phyloP scores from a whole-genome alignment of 2,113 vertebrate species.

The rat (Rattus norvegicus) region GRCr8 NC_086033.1:102934001-102934500 shows the following conservation, averaged over 20 bases:
- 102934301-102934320: neutral
- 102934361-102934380: neutral
- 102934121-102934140: neutral
- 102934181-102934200: neutral
- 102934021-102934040: neutral
- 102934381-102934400: neutral
- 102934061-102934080: neutral
- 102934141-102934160: neutral
- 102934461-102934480: neutral
- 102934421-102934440: conserved; percentile 10
- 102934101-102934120: neutral
- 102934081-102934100: neutral
- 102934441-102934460: conserved; percentile 10
- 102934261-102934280: neutral
- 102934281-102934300: neutral
- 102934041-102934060: neutral
- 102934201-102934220: neutral
- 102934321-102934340: conserved; percentile 46
- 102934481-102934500: neutral
- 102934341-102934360: neutral
- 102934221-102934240: neutral
- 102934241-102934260: neutral
- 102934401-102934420: neutral
- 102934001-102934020: neutral
- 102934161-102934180: neutral